These are phyloP conservation scores for Dicycla oo DNA, from an alignment of 2,888 invertebrate genomes.

Conservation along the genomic window DNA sequence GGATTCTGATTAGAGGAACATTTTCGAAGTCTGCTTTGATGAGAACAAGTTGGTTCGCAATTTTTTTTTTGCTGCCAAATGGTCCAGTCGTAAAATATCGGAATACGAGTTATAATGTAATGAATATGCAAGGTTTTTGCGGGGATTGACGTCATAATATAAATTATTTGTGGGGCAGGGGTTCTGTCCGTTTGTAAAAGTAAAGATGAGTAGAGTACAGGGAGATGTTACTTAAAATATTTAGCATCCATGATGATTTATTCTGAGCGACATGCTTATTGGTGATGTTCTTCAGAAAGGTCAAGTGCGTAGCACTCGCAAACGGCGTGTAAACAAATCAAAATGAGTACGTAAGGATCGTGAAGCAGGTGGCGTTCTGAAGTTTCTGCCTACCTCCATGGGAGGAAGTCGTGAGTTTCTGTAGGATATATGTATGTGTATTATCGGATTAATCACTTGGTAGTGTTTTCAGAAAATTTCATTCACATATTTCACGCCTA, in stretches of 20 bases:
- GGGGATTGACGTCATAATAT: conserved; percentile 24
- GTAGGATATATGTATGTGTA: too few species aligned
- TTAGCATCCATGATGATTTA: not conserved
- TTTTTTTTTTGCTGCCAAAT: conserved; percentile 53
- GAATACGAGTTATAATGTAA: conserved; percentile 60
- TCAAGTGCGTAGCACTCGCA: too few species aligned
- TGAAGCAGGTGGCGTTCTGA: too few species aligned
- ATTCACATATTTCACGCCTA: not conserved
- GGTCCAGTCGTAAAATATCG: conserved; percentile 59
- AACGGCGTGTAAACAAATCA: too few species aligned
- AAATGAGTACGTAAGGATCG: too few species aligned
- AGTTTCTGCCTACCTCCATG: too few species aligned
- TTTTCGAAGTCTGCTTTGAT: conserved; percentile 71
- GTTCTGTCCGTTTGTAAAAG: conserved; percentile 15
- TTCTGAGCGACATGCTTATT: not conserved
- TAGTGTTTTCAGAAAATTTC: too few species aligned
- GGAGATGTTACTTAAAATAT: not conserved
- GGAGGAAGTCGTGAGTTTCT: too few species aligned
- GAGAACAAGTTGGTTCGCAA: conserved; percentile 68
- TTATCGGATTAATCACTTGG: too few species aligned
- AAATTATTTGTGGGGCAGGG: conserved; percentile 17
- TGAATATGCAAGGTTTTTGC: conserved; percentile 61
- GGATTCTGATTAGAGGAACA: conserved; percentile 79
- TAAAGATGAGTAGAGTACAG: not conserved
- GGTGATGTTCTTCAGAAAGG: too few species aligned